Conservation (phyloP, 2,113 vertebrate species). For the Lampris megalopsis region DNA sequence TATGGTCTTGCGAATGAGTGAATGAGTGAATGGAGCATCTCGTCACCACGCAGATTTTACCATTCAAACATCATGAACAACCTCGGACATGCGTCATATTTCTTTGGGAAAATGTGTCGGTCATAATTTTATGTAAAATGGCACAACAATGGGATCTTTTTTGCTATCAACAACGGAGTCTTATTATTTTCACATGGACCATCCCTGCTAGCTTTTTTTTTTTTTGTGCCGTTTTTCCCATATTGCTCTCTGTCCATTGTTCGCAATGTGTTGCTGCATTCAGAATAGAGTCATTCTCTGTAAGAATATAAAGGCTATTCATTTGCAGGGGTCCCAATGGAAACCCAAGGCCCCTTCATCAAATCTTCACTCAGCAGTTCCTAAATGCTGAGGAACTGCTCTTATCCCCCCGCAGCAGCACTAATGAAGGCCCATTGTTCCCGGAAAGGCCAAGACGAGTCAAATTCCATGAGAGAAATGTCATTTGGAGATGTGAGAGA, state of each 20-base stretch:
- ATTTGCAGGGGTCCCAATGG: conserved; percentile 37
- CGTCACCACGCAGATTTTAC: background rate
- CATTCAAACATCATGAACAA: background rate
- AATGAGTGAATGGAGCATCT: conserved; percentile 10
- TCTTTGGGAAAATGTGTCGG: conserved; percentile 6
- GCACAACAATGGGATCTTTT: conserved; percentile 17
- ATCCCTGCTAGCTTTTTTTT: background rate
- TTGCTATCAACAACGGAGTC: conserved; percentile 17
- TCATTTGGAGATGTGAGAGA: background rate
- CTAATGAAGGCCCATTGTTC: conserved; percentile 44
- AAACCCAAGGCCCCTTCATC: conserved; percentile 48
- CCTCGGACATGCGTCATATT: background rate
- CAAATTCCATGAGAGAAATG: background rate
- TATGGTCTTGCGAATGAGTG: background rate
- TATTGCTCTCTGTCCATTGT: conserved; percentile 50
- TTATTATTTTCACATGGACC: conserved; percentile 37
- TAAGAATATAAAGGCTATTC: conserved; percentile 45
- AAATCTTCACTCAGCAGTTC: conserved; percentile 60
- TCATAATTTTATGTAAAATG: background rate
- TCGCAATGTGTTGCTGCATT: background rate
- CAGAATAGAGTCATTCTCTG: conserved; percentile 41
- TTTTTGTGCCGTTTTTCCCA: background rate
- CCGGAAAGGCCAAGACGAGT: background rate
- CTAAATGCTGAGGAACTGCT: conserved; percentile 56
- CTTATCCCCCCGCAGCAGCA: conserved; percentile 19